These are phyloP conservation scores for Amiota mariae DNA, from an alignment of 2,888 invertebrate species.

Conservation along the genomic window DNA sequence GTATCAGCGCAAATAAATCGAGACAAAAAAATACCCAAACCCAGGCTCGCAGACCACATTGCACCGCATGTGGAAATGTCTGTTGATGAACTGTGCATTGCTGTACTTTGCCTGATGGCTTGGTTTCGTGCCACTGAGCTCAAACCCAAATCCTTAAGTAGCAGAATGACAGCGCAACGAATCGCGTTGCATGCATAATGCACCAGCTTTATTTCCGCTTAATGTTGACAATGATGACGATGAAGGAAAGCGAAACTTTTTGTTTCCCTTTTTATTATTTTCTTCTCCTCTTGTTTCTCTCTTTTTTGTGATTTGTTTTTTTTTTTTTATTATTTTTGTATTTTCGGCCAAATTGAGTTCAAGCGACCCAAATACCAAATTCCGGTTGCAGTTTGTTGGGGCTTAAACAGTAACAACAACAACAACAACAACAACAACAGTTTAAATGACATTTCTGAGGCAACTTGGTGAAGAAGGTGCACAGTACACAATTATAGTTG, in stretches of 20 bases:
- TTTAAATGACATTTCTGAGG: constrained; percentile 28
- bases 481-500: too few relatives aligned
- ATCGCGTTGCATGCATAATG: constrained; percentile 20
- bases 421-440: constrained; percentile 20
- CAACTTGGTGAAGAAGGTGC: neutral
- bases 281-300: too few relatives aligned
- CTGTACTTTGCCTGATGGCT: too few relatives aligned
- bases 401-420: neutral
- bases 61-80: constrained; percentile 5
- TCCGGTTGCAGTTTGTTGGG: constrained; percentile 18
- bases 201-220: constrained; percentile 27
- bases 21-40: too few relatives aligned
- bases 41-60: constrained; percentile 22
- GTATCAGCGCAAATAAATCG: constrained; percentile 31
- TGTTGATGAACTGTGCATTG: constrained; percentile 24
- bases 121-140: too few relatives aligned
- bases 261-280: neutral
- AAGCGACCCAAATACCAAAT: constrained; percentile 24
- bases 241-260: constrained; percentile 42
- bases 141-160: constrained; percentile 9
- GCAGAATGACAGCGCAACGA: constrained; percentile 7
- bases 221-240: neutral
- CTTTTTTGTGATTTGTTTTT: too few relatives aligned
- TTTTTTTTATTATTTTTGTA: too few relatives aligned
- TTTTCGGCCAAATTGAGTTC: too few relatives aligned